These are phyloP conservation scores for Bruchidius siliquastri DNA, from an alignment of 2,888 invertebrate genomes.

Conservation along the genomic window DNA sequence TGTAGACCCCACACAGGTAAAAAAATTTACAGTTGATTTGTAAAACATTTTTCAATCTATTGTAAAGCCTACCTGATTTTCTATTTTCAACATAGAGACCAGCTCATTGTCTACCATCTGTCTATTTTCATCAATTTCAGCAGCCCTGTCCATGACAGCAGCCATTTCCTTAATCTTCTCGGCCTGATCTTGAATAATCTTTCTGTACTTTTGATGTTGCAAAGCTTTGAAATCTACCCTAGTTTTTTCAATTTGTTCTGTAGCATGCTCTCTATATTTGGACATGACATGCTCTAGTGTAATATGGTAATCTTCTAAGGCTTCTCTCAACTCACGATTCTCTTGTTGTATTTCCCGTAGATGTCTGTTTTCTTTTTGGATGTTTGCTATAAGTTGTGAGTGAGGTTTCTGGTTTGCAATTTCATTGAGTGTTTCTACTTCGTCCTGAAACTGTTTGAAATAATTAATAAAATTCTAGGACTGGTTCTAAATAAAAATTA, in stretches of 20 bases:
- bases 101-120: slow-evolving; percentile 71
- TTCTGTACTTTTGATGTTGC: slow-evolving; percentile 45
- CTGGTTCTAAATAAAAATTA: no score
- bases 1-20: no score
- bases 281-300: slow-evolving; percentile 95
- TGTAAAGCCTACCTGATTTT: slow-evolving; percentile 66
- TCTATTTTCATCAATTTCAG: slow-evolving; percentile 74
- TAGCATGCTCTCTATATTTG: slow-evolving; percentile 84
- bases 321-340: slow-evolving; percentile 82
- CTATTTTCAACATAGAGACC: slow-evolving; percentile 73
- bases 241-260: slow-evolving; percentile 74
- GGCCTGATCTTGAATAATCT: slow-evolving; percentile 56
- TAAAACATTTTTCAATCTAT: no score
- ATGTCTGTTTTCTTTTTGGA: slow-evolving; percentile 85
- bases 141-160: slow-evolving; percentile 86
- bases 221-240: slow-evolving; percentile 60
- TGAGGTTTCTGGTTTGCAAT: slow-evolving; percentile 85
- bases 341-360: slow-evolving; percentile 88
- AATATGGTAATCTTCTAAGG: slow-evolving; percentile 90
- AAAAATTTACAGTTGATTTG: no score
- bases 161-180: slow-evolving; percentile 95
- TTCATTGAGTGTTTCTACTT: slow-evolving; percentile 84
- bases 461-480: no score
- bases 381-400: slow-evolving; percentile 81
- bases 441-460: slow-evolving; percentile 75